Evolutionary conservation across 1,140 invertebrate species (phyloP), one percentile per base, ranked within the genome.

Genomic region (Lamellibrachia luymesi): DNA sequence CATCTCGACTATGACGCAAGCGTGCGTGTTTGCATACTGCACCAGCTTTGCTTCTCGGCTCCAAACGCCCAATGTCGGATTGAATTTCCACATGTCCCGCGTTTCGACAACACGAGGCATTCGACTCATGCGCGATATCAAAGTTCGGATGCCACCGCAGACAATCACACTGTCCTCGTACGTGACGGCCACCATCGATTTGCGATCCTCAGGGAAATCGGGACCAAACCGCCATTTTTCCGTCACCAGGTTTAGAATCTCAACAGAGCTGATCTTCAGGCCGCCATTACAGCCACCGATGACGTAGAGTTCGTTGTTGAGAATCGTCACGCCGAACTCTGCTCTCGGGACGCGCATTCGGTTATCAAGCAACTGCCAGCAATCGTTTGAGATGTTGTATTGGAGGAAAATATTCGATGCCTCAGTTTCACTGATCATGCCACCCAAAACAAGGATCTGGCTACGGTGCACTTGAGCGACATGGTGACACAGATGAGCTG

Each of bases 201-300:
- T 95, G 91, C 95, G 92, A 91, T 95, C 95, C 56, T 95, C 95
- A 2, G 94, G 95, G 93, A 95, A 95, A 50, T 95, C 94, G 13
- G 93, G 25, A 4, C 95, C 95, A 50, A 93, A 94, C 5, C 93
- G 93, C 95, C 95, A 96, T 92, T 92, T 94, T 92, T 95, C 95
- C 51, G 93, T 94, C 2, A 93, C 94, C 22, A 95, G 94, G 91
- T 95, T 93, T 89, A 94, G 95, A 51, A 95, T 94, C 38, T 95
- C 95, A 1, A 95, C 93, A 13, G 94, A 92, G 6, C 94, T 90
- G 22, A 95, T 92, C 92, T 95, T 94, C 22, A 93, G 38, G 93
- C 92, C 0, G 93, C 94, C 64, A 27, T 94, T 91, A 51, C 93
- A 92, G 0, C 95, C 95, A 8, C 95, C 95, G 50, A 95, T 56